Evolutionary conservation across 2,797 vertebrate species (phyloP).

Genomic region (Coluber constrictor): DNA sequence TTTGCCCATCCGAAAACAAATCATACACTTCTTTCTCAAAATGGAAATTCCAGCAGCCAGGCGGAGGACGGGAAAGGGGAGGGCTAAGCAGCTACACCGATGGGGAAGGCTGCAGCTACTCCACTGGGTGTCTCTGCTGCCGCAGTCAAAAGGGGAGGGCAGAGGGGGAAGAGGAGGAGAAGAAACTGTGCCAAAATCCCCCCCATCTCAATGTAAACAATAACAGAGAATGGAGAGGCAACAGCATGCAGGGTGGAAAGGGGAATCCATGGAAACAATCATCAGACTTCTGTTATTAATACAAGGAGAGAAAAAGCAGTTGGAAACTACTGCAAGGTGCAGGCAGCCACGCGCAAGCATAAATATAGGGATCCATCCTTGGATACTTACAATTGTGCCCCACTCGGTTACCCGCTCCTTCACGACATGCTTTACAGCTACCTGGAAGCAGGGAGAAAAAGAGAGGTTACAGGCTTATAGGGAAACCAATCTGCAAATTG

Average conservation of each 20-base stretch:
- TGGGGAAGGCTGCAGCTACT: slow-evolving; percentile 10
- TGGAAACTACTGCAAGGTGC: neutral
- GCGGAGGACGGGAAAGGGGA: neutral
- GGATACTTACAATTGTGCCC: slow-evolving; percentile 86
- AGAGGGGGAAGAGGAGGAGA: slow-evolving; percentile 10
- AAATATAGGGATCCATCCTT: neutral
- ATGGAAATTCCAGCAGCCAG: slow-evolving; percentile 15
- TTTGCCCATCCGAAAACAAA: neutral
- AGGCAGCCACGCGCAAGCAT: neutral
- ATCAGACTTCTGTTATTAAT: neutral
- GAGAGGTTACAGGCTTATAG: neutral
- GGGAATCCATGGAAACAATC: slow-evolving; percentile 48
- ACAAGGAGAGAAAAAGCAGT: too few relatives aligned
- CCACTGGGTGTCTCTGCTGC: slow-evolving; percentile 40
- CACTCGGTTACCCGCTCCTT: slow-evolving; percentile 93
- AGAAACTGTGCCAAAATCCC: slow-evolving; percentile 47
- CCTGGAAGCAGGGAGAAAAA: slow-evolving; percentile 65
- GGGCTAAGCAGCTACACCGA: neutral
- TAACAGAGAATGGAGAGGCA: slow-evolving; percentile 10
- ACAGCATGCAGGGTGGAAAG: neutral
- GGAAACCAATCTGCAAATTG: neutral
- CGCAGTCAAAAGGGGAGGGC: slow-evolving; percentile 58
- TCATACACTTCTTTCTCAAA: neutral
- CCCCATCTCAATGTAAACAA: slow-evolving; percentile 40
- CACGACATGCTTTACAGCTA: slow-evolving; percentile 91